Evolutionary conservation across 1,140 invertebrate genomes (phyloP), one percentile per base, ranked within the genome.

Genomic region (Leptopilina boulardi): DNA sequence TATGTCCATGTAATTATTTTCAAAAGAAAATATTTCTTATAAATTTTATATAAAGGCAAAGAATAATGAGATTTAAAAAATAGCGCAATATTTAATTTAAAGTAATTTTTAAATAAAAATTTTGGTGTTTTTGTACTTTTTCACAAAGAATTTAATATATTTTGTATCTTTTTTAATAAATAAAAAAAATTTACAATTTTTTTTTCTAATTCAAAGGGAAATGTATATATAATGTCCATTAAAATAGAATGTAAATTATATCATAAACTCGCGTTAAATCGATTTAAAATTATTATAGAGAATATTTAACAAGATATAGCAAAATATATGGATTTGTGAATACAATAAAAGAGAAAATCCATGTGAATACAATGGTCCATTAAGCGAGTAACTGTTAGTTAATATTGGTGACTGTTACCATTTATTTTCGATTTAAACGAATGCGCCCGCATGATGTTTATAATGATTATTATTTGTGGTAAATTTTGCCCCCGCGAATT

Each of bases 381-480:
- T 51, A 51, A 18, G 18, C 47, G 2, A 51, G 34, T 47, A 66
- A 71, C 71, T 76, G 56, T 42, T 71, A 44, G 66, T 71, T 38
- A 76, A 73, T 73, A 30, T 19, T 41, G n/a, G 18, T 23, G 51
- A 73, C 70, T 34, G 51, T 77, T 77, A 72, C 54, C 76, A 59
- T 44, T 77, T 44, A 72, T 77, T 72, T 23, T 77, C 70, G 59
- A 77, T 73, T 77, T 18, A 41, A 77, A n/a, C 66, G 18, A 34
- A 56, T n/a, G n/a, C 38, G 70, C 47, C 18, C 76, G 51, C n/a
- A n/a, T 70, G 71, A 80, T 80, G 71, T 82, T 82, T 80, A 76
- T 81, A 79, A 74, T 79, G 80, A 80, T 84, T 82, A 80, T 84
- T 82, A 82, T 82, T 82, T 75, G 73, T 73, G 73, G 80, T 66